phyloP scores from a whole-genome alignment of 2,113 vertebrate species.

The Pygoscelis antarcticus region DNA sequence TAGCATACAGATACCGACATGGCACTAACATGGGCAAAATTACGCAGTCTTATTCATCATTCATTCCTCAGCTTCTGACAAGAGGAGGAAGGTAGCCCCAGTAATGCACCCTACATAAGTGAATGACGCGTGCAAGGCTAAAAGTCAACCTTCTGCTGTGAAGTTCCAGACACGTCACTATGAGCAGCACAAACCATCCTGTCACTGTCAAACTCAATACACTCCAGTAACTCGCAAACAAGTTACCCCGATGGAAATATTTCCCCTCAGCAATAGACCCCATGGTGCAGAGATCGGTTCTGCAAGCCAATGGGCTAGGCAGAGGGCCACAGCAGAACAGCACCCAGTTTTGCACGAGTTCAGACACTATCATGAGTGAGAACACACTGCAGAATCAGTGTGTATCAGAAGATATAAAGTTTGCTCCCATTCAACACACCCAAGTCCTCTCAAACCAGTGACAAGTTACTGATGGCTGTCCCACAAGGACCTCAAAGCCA shows the following conservation, averaged over 20 bases:
- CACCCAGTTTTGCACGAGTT: background rate
- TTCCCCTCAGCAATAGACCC: background rate
- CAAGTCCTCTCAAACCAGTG: background rate
- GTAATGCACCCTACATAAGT: background rate
- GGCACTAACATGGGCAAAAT: background rate
- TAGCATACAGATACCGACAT: fast-evolving
- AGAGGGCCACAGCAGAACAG: background rate
- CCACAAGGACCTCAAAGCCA: background rate
- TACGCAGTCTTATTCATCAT: background rate
- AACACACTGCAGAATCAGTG: fast-evolving
- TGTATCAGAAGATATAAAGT: too few species aligned
- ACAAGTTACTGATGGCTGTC: background rate
- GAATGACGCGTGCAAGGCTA: background rate
- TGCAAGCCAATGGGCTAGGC: fast-evolving
- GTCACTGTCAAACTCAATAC: background rate
- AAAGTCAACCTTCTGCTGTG: fast-evolving
- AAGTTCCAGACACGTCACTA: background rate
- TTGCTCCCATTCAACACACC: background rate
- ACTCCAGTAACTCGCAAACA: background rate
- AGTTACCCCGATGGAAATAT: fast-evolving
- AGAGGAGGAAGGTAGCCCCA: background rate
- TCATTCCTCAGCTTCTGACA: background rate
- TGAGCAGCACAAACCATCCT: background rate
- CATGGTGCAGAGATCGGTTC: fast-evolving
- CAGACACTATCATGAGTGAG: fast-evolving